A percentile compares a stretch with the other conserved stretches of the same genome.
Conservation (phyloP, 1,140 invertebrate species). For the Ostrea denselamellosa region DNA sequence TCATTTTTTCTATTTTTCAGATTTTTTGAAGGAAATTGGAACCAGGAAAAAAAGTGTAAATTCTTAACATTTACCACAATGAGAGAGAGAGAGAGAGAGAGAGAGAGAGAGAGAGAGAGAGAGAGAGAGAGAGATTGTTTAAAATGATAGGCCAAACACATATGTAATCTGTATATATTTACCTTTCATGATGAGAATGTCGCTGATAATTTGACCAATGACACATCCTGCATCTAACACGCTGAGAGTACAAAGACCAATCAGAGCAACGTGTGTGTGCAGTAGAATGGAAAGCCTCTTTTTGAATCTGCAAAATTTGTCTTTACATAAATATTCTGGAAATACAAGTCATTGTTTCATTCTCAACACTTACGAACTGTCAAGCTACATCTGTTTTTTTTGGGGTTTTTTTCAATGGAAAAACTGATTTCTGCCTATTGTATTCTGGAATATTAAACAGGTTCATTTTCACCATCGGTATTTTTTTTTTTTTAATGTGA, state of each 20-base stretch:
- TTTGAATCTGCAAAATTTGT: slow-evolving; percentile 63
- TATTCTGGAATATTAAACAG: neutral
- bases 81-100: no score
- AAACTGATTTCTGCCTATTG: no score
- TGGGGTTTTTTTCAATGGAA: no score
- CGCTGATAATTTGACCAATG: slow-evolving; percentile 72
- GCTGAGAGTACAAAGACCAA: slow-evolving; percentile 65
- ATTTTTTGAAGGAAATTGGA: neutral
- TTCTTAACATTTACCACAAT: neutral
- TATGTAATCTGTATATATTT: neutral
- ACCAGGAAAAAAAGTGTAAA: neutral
- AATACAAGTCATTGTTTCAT: no score
- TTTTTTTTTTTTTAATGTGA: neutral
- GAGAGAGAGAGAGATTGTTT: no score
- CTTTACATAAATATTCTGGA: no score
- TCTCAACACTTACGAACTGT: no score
- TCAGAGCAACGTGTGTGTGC: slow-evolving; percentile 72
- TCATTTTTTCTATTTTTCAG: neutral
- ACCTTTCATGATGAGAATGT: slow-evolving; percentile 76
- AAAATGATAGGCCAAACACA: no score
- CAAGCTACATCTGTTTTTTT: no score
- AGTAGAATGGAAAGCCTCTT: slow-evolving; percentile 72
- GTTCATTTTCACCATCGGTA: neutral
- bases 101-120: no score
- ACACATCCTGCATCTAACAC: slow-evolving; percentile 70